Conservation (phyloP, 2,888 invertebrate genomes). For the Cepaea hortensis region DNA sequence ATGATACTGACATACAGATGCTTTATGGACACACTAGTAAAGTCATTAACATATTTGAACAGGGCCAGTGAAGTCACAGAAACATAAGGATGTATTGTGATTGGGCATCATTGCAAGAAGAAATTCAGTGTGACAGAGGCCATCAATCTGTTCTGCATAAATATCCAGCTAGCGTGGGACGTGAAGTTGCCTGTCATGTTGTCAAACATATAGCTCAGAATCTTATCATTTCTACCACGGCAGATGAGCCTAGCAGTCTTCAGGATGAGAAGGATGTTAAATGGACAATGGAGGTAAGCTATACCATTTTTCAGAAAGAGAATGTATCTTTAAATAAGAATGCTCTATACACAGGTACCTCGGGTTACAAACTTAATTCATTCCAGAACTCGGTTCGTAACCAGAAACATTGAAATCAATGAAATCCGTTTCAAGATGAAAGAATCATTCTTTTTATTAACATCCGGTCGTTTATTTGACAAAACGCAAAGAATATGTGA, state of each 20-base stretch:
- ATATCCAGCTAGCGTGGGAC: conserved; percentile 84
- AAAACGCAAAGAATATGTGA: too few species aligned
- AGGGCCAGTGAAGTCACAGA: background rate
- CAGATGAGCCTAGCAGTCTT: conserved; percentile 87
- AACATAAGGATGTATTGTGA: conserved; percentile 75
- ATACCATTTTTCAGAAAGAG: background rate
- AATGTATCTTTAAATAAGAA: background rate
- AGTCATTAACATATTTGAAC: background rate
- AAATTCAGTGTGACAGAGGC: conserved; percentile 74
- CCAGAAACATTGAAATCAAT: too few species aligned
- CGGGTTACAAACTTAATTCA: too few species aligned
- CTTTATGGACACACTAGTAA: background rate
- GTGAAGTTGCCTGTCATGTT: conserved; percentile 88
- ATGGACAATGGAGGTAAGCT: conserved; percentile 84
- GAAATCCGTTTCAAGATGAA: too few species aligned
- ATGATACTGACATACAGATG: background rate
- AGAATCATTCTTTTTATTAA: too few species aligned
- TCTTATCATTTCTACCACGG: conserved; percentile 80
- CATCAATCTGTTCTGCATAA: conserved; percentile 83
- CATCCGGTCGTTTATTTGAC: too few species aligned
- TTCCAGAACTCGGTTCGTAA: too few species aligned
- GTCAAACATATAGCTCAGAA: conserved; percentile 86
- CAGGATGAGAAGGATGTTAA: conserved; percentile 85
- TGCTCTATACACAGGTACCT: background rate
- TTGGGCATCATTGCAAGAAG: conserved; percentile 76